Evolutionary conservation across 2,113 vertebrate species (phyloP).

Genomic region (Polyodon spathula): DNA sequence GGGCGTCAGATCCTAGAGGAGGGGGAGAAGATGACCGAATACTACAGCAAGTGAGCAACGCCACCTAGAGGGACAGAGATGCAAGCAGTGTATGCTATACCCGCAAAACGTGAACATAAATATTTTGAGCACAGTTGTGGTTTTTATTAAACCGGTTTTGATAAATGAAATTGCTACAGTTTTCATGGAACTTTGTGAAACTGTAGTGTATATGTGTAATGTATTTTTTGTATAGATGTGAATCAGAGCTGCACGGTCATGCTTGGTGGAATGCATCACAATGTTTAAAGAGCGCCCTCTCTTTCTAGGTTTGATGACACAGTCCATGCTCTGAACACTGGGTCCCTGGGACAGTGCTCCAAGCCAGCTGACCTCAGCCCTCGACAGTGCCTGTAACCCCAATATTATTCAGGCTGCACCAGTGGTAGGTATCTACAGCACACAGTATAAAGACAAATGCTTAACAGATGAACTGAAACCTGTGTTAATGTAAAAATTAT

Average conservation of each 20-base stretch:
- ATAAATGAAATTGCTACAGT: too few relatives aligned
- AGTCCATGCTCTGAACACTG: conserved; percentile 60
- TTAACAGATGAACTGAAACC: too few relatives aligned
- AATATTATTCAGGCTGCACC: conserved; percentile 71
- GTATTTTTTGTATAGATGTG: conserved; percentile 15
- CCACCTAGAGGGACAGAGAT: too few relatives aligned
- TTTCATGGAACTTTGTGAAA: too few relatives aligned
- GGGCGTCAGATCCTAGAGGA: conserved; percentile 82
- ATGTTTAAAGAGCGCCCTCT: not conserved
- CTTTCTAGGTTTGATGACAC: conserved; percentile 76
- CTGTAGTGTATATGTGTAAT: too few relatives aligned
- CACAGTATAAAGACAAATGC: too few relatives aligned
- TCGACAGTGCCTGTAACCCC: conserved; percentile 60
- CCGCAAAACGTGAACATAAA: too few relatives aligned
- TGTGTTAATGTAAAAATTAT: too few relatives aligned
- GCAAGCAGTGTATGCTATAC: too few relatives aligned
- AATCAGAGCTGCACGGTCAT: not conserved
- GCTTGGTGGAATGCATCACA: not conserved
- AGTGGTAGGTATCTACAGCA: conserved; percentile 50
- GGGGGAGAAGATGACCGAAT: conserved; percentile 57
- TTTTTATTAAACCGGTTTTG: too few relatives aligned
- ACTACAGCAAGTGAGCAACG: conserved; percentile 71
- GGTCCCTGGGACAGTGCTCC: conserved; percentile 41
- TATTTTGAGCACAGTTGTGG: too few relatives aligned
- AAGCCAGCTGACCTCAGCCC: conserved; percentile 25